Base-by-base conservation (phyloP, 2,113 vertebrate genomes). In the Mormyrus lacerda region DNA sequence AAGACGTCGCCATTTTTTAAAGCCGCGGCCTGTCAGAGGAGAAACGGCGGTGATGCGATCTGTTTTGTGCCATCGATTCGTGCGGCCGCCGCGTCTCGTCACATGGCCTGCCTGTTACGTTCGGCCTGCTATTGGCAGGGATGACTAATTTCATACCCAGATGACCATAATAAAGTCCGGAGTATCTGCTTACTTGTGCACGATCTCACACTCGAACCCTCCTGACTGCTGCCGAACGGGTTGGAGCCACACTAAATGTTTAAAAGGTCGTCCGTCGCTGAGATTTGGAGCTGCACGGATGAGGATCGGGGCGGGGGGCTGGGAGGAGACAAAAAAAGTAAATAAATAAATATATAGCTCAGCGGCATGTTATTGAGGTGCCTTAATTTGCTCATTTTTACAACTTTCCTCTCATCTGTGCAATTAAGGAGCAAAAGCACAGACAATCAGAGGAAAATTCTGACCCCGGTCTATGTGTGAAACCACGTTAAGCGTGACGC, bases 71-170 rank as follows among this genome's bases (percentile, higher is more conserved):
- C 94, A 96, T 96, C 93, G 94, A 95, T 95, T 96, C 93, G 93
- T 93, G 92, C 92, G 93, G 92, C 73, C 92, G 92, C 94, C 94
- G 93, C 91, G 86, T 93, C 95, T 91, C 94, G 95, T 95, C 95
- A 94, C 93, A 93, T 92, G 93, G 92, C 94, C 93, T 92, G 93
- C 93, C 94, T 93, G 94, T 95, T 94, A 94, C 91, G 92, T 94
- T 93, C 90, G 91, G 31, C 35, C 93, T 91, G 91, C 90, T 95
- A 95, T 95, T 95, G 94, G 95, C 95, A 95, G 93, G 93, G 94
- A 93, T 95, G 95, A 95, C 95, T 96, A 95, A 96, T 96, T 96
- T 96, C 96, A 96, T 95, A 95, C 94, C 92, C 95, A 94, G 94
- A 96, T 94, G 95, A 94, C 95, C 94, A 93, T 95, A 95, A 95